phyloP scores from a whole-genome alignment of 1,140 invertebrate species.

The Teleopsis dalmanni region DNA sequence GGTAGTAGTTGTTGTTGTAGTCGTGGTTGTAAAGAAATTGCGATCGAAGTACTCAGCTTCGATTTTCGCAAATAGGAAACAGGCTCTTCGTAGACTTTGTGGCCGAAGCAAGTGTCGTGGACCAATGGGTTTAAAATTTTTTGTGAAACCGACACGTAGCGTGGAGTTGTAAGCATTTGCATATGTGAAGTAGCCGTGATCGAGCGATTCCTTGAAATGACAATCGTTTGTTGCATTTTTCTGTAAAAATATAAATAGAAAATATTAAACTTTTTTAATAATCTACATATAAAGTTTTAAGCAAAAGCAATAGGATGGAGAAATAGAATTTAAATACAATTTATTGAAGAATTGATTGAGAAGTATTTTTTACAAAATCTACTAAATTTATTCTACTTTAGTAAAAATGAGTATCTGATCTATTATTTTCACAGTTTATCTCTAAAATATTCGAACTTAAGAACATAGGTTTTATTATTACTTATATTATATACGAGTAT shows the following conservation, averaged over 20 bases:
- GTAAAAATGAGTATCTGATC: too few species aligned
- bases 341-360: background rate
- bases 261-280: too few species aligned
- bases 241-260: slow-evolving; percentile 15
- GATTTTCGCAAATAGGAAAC: slow-evolving; percentile 21
- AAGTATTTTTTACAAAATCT: too few species aligned
- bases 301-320: too few species aligned
- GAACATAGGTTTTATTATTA: too few species aligned
- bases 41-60: slow-evolving; percentile 14
- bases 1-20: slow-evolving; percentile 17
- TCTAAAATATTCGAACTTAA: too few species aligned
- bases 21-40: slow-evolving; percentile 8
- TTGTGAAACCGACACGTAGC: slow-evolving; percentile 30
- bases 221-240: slow-evolving; percentile 37
- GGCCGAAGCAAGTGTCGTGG: slow-evolving; percentile 19
- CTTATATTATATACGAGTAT: too few species aligned
- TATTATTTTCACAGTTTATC: too few species aligned
- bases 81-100: slow-evolving; percentile 17
- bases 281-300: too few species aligned
- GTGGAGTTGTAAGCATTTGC: slow-evolving; percentile 25
- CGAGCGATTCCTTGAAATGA: slow-evolving; percentile 31
- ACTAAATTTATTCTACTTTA: too few species aligned
- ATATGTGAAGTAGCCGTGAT: slow-evolving; percentile 26
- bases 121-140: slow-evolving; percentile 29
- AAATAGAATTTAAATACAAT: background rate